A percentile compares a stretch with the other conserved stretches of the same genome.
phyloP scores from a whole-genome alignment of 2,888 invertebrate species.

The Brachyptera putata region DNA sequence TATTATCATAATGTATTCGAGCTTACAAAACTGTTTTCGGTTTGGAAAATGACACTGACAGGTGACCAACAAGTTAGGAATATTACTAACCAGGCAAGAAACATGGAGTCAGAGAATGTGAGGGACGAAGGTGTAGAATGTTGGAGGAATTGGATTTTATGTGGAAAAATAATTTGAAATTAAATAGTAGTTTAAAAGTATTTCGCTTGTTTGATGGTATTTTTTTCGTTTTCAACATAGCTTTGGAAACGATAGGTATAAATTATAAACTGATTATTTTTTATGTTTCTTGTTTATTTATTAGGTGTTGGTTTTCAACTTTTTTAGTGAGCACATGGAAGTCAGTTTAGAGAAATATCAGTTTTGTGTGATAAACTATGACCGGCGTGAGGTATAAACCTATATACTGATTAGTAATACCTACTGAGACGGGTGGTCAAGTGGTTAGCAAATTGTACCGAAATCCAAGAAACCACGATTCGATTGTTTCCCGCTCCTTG shows the following conservation, averaged over 20 bases:
- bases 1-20: slow-evolving; percentile 12
- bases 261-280: no score
- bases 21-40: slow-evolving; percentile 19
- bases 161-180: no score
- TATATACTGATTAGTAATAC: background rate
- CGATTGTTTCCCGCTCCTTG: no score
- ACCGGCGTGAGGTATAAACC: background rate
- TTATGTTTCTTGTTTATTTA: no score
- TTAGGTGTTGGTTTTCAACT: background rate
- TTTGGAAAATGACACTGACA: slow-evolving; percentile 18
- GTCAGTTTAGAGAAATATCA: background rate
- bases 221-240: no score
- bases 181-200: no score
- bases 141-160: no score
- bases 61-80: background rate
- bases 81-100: background rate
- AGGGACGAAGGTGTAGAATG: background rate
- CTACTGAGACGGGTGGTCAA: background rate
- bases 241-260: no score
- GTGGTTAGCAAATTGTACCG: background rate
- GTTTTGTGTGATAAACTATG: background rate
- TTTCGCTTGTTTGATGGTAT: no score
- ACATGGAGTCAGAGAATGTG: background rate
- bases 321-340: background rate
- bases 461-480: no score